Percentiles rank a stretch among this genome's conserved stretches.
Evolutionary conservation across 2,797 vertebrate genomes (phyloP).

Genomic region (Cuculus canorus): DNA sequence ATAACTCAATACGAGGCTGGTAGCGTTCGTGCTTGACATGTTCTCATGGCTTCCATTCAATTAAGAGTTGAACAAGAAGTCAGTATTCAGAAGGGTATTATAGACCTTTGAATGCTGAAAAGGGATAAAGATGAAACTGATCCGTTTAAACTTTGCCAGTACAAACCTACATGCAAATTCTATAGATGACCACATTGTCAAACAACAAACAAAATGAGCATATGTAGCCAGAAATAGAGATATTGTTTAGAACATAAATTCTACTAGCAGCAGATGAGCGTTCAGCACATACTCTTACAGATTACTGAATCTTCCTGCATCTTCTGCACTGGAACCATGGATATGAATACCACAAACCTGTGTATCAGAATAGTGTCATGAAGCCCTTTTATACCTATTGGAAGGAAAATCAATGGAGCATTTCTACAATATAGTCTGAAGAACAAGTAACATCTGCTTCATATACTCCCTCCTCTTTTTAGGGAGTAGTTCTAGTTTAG

Average conservation of each 20-base stretch:
- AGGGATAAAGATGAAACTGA: neutral
- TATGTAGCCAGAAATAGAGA: neutral
- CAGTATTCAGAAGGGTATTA: neutral
- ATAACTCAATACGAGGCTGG: neutral
- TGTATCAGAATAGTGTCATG: neutral
- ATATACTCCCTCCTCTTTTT: neutral
- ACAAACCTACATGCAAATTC: neutral
- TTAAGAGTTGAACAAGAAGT: neutral
- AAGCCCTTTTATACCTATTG: neutral
- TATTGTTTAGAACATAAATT: neutral
- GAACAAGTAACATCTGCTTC: neutral
- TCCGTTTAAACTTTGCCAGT: neutral
- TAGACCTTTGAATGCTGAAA: neutral
- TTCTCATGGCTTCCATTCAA: neutral
- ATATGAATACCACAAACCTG: neutral
- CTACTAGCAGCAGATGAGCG: neutral
- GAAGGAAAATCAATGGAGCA: neutral
- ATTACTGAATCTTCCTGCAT: neutral
- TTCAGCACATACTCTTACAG: neutral
- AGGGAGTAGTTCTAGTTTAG: neutral
- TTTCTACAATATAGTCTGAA: neutral
- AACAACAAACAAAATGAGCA: neutral
- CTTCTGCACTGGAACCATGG: neutral
- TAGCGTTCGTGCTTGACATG: neutral
- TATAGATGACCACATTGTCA: neutral